Percentiles rank a stretch among this genome's conserved stretches.
Evolutionary conservation across 2,888 invertebrate species (phyloP).

Genomic region (Conchocele bisecta): DNA sequence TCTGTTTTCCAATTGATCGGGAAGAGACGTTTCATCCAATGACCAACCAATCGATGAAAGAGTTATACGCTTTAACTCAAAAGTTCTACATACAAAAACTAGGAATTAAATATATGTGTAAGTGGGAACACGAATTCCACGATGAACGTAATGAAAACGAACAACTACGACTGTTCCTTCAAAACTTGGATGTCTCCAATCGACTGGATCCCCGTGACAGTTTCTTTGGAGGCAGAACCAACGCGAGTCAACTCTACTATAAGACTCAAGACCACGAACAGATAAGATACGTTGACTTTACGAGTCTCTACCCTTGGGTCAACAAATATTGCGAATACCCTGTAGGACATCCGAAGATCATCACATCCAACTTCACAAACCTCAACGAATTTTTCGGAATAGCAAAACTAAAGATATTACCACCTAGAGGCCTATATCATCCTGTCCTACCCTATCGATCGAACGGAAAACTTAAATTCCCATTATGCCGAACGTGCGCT

Average conservation of each 20-base stretch:
- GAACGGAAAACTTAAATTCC: conserved; percentile 63
- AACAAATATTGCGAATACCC: conserved; percentile 63
- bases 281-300: conserved; percentile 61
- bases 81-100: too few relatives aligned
- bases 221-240: conserved; percentile 69
- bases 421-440: conserved; percentile 65
- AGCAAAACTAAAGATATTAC: conserved; percentile 1
- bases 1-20: too few relatives aligned
- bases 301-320: conserved; percentile 59
- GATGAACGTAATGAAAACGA: background rate
- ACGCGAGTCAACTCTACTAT: conserved; percentile 60
- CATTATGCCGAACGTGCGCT: conserved; percentile 70
- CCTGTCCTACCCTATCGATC: conserved; percentile 33
- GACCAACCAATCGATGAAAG: background rate
- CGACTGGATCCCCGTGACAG: conserved; percentile 61
- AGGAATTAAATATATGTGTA: conserved; percentile 6
- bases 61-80: too few relatives aligned
- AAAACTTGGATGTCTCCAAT: conserved; percentile 4
- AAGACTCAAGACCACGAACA: conserved; percentile 42
- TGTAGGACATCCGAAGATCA: conserved; percentile 51
- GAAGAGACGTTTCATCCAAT: background rate
- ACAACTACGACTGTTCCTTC: background rate
- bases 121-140: conserved; percentile 1
- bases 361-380: background rate
- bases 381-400: conserved; percentile 12